A percentile compares a stretch with the other conserved stretches of the same genome.
phyloP scores from a whole-genome alignment of 2,888 invertebrate species.

The Hypolimnas misippus region DNA sequence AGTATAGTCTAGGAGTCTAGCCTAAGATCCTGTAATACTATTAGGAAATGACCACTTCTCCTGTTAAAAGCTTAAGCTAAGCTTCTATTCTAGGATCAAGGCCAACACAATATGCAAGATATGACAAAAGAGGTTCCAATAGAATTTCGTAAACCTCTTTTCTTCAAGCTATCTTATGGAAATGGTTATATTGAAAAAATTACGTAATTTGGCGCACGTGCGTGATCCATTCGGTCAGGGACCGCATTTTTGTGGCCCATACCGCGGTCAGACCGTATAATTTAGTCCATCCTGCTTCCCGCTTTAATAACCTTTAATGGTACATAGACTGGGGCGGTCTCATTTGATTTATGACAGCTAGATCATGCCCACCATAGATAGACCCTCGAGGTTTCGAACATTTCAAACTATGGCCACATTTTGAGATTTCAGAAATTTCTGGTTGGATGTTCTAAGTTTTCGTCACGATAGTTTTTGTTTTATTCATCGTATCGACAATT shows the following conservation, averaged over 20 bases:
- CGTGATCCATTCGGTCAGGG: conserved; percentile 58
- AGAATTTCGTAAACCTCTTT: not conserved
- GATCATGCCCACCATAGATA: conserved; percentile 24
- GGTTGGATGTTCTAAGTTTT: conserved; percentile 27
- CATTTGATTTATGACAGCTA: conserved; percentile 62
- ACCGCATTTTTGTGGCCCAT: conserved; percentile 65
- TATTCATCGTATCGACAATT: too few species aligned
- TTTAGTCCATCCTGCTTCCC: conserved; percentile 73
- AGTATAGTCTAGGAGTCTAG: too few species aligned
- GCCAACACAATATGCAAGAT: too few species aligned
- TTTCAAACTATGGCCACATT: not conserved
- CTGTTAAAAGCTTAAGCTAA: too few species aligned
- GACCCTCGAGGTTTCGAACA: not conserved
- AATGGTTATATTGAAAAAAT: not conserved
- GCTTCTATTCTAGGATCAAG: too few species aligned
- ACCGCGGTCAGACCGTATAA: conserved; percentile 66
- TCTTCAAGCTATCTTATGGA: not conserved
- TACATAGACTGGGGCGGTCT: conserved; percentile 59
- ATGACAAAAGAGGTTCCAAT: not conserved
- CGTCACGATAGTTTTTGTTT: conserved; percentile 14
- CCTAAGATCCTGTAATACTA: too few species aligned
- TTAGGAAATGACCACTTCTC: too few species aligned
- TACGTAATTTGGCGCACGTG: conserved; percentile 50
- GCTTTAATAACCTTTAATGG: conserved; percentile 74
- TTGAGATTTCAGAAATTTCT: conserved; percentile 19